Base-by-base conservation (phyloP, 2,113 vertebrate genomes). In the Apteryx owenii region DNA sequence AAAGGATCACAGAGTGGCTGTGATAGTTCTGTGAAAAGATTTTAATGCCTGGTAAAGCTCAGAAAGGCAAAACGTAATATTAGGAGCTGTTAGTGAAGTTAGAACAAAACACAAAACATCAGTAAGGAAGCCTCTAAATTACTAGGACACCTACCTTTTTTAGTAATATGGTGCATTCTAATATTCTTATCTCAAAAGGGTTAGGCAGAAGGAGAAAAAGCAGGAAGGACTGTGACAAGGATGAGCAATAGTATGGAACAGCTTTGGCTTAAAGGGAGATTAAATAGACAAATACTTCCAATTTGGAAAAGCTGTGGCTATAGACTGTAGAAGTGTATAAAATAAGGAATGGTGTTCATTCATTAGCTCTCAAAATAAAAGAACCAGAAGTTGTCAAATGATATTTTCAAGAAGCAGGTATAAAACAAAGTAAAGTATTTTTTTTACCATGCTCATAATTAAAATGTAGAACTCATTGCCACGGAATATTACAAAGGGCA, bases 231-330 rank as follows among this genome's bases (percentile, higher is more conserved):
- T 64, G 33, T 81, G 65, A 89, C 73, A 91, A 85, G 42, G 73
- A 93, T 81, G 54, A 93, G 92, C 29, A 75, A 84, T 36, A 64
- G 56, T 54, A 76, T 0, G 2, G 61, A 91, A 68, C 15, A 68
- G 29, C 36, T 94, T 71, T 79, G 54, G 38, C 91, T 91, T 95
- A 68, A 93, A 76, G 65, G 40, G 36, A 93, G 66, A 88, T 93
- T 85, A 81, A 93, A 79, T 8, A 71, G 42, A 89, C 12, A 54
- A 89, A 93, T 62, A 54, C 5, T 85, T 80, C 9, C 31, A 88
- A 15, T 76, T 82, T 60, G 21, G 48, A 88, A 90, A 85, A 85
- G 4, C 19, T 82, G 12, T 85, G 56, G n/a, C 56, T 76, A 61
- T 15, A 10, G 23, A 33, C 17, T 60, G 31, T 71, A 54, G 42